phyloP scores from a whole-genome alignment of 2,888 invertebrate species.

The Scaptodrosophila latifasciaeformis region DNA sequence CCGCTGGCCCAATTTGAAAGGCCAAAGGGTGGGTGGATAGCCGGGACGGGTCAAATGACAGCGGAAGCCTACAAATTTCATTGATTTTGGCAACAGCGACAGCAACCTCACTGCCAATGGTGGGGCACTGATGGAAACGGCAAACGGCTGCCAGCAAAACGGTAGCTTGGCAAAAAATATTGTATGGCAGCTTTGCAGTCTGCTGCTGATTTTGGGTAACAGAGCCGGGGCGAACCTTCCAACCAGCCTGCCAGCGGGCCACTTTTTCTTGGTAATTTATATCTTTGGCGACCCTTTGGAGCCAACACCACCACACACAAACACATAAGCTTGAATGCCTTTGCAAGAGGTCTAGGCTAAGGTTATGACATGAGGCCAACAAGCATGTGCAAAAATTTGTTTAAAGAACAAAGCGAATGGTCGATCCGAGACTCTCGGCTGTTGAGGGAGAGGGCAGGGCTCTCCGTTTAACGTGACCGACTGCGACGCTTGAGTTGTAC shows the following conservation, averaged over 20 bases:
- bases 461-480: neutral
- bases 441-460: neutral
- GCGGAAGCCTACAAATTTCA: conserved; percentile 61
- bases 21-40: neutral
- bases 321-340: conserved; percentile 13
- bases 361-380: conserved; percentile 57
- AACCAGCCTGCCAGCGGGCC: no score
- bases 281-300: conserved; percentile 45
- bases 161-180: neutral
- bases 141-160: conserved; percentile 6
- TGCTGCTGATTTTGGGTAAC: no score
- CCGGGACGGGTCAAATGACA: conserved; percentile 30
- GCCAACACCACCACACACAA: conserved; percentile 7
- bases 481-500: conserved; percentile 15
- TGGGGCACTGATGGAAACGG: conserved; percentile 55
- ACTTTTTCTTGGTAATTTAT: conserved; percentile 52
- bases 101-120: conserved; percentile 24
- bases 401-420: conserved; percentile 8
- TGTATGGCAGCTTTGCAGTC: conserved; percentile 18
- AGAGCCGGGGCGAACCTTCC: no score
- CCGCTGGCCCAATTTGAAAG: conserved; percentile 51
- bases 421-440: no score
- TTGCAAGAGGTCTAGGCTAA: conserved; percentile 57
- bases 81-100: conserved; percentile 56
- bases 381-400: conserved; percentile 38